Conservation (phyloP, 2,113 vertebrate genomes). For the Loxodonta africana region DNA sequence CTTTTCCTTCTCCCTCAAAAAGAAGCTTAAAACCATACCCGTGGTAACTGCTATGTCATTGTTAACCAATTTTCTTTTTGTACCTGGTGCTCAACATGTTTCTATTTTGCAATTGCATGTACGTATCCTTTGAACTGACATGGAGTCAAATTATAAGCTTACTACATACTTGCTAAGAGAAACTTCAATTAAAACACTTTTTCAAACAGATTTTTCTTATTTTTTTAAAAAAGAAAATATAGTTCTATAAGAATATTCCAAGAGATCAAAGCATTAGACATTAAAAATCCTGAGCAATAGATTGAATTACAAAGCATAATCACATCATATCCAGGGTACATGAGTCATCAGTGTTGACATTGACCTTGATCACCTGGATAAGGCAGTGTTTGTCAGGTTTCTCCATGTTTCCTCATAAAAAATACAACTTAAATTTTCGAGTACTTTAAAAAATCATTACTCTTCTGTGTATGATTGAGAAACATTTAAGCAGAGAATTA, state of each 20-base stretch:
- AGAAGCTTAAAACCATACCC: neutral
- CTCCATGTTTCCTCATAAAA: neutral
- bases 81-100: neutral
- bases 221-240: neutral
- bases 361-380: neutral
- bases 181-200: constrained; percentile 19
- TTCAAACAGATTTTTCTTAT: neutral
- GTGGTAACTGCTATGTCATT: neutral
- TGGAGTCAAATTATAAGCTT: neutral
- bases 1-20: neutral
- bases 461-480: neutral
- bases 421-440: neutral
- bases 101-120: neutral
- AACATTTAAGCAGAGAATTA: neutral
- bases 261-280: neutral
- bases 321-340: neutral
- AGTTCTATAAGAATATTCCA: neutral
- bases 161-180: neutral
- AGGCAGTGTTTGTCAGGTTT: no score
- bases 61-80: neutral
- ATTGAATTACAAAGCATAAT: neutral
- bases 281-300: neutral
- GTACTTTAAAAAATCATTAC: neutral
- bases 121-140: neutral
- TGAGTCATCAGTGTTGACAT: neutral